Base-by-base conservation (phyloP, 2,113 vertebrate genomes). In the Chaetorhynchus papuensis region DNA sequence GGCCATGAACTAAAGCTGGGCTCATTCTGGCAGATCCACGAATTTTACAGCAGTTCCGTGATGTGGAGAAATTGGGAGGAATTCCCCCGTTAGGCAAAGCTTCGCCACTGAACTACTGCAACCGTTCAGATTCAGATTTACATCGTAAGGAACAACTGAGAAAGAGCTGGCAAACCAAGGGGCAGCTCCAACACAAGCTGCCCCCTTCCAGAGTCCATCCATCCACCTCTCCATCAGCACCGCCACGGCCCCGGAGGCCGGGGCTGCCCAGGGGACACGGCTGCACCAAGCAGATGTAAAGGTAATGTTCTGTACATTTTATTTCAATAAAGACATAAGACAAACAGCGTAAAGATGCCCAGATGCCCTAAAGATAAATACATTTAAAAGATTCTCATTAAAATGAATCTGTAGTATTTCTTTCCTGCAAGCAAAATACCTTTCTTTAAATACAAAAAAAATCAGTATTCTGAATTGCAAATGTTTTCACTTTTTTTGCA, bases 301-400 rank as follows among this genome's bases (percentile, higher is more conserved):
- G 98, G 98, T 98, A 98, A 98, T 96, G 96, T 98, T 98, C 98
- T 99, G 97, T 99, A 99, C 98, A 99, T 98, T 99, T 98, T 99
- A 99, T 98, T 98, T 98, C 98, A 99, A 99, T 98, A 99, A 98
- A 98, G 98, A 98, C 98, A 98, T 97, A 98, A 98, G 98, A 98
- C 97, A 98, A 98, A 98, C 98, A 98, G 98, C 98, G 93, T 98
- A 98, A 98, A 98, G 98, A 99, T 98, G 98, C 97, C 97, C 97
- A 97, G 98, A 98, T 98, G 98, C 98, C 98, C 98, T 98, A 98
- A 98, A 98, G 98, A 98, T 98, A 99, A 99, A 99, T 99, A 99
- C 98, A 99, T 98, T 98, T 98, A 97, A 97, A 98, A 98, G 98
- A 98, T 98, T 98, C 97, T 98, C 97, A 97, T 98, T 98, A 98